Base-by-base conservation (phyloP, 2,797 vertebrate species). In the Eulemur rubriventer region DNA sequence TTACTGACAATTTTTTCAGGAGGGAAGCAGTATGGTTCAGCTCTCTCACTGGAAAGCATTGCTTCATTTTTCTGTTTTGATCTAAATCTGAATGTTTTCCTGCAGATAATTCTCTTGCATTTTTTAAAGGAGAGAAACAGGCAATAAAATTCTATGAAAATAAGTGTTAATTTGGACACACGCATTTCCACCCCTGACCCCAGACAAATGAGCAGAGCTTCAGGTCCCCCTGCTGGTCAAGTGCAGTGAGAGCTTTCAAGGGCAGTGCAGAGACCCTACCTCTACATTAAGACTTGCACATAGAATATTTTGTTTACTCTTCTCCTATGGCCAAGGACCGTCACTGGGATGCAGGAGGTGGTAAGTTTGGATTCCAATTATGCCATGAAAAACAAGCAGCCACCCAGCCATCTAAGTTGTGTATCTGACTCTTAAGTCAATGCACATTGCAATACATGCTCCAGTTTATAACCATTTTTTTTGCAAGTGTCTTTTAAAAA, bases 171-270 rank as follows among this genome's bases (percentile, higher is more conserved):
- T 79, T 75, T 85, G 94, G 87, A 80, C 52, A 86, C 33, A 18
- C 10, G 6, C 5, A 33, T 16, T 57, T 18, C 48, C 1, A 2
- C 0, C 70, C 41, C 50, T 11, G 69, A 72, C 78, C 78, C 75
- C 46, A 35, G 38, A 80, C 14, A 7, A 5, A n/a, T 41, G 3
- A 75, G 38, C 4, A 0, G 95, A 3, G 6, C 93, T 28, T 69
- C 89, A 67, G 92, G 96, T 96, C 95, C 97, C 96, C 95, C 97
- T 98, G 94, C 96, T 97, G 97, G 97, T 43, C 82, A 61, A 2
- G 38, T 63, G 70, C 43, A 0, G 8, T 0, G 81, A 50, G 20
- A 28, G 24, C 73, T 8, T 30, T 55, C 41, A 6, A 38, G 43
- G 5, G 22, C 11, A 1, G 43, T 41, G 35, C 38, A 28, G 75